Conservation (phyloP, 2,888 invertebrate species). For the Trissolcus brochymenae region DNA sequence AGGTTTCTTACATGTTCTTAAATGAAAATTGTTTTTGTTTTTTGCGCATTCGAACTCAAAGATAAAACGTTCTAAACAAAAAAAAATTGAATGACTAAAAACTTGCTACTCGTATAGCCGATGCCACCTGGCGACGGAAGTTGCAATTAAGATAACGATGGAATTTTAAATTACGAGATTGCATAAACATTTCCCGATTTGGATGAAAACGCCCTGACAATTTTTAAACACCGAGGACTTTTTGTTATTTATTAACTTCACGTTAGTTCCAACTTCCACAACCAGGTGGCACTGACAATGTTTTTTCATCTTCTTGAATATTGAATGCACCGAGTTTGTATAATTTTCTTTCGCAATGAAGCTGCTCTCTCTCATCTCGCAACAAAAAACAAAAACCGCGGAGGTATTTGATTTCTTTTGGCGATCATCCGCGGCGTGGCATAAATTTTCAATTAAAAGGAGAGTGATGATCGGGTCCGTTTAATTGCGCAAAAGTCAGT, state of each 20-base stretch:
- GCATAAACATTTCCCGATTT: too few species aligned
- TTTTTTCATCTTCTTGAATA: not conserved
- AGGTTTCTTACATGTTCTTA: not conserved
- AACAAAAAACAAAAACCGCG: slow-evolving; percentile 8
- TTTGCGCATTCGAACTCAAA: not conserved
- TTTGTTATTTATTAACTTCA: too few species aligned
- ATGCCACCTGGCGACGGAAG: too few species aligned
- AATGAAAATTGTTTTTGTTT: not conserved
- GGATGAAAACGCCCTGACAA: too few species aligned
- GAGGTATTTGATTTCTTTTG: slow-evolving; percentile 8
- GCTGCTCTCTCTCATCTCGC: not conserved
- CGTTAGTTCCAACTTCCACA: too few species aligned
- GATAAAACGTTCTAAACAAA: too few species aligned
- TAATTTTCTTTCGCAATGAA: not conserved
- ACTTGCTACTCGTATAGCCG: too few species aligned
- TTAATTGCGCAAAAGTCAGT: slow-evolving; percentile 48
- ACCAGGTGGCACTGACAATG: too few species aligned
- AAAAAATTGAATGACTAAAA: too few species aligned
- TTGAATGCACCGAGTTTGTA: not conserved
- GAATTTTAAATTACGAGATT: too few species aligned
- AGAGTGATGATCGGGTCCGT: slow-evolving; percentile 19
- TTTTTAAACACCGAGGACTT: too few species aligned
- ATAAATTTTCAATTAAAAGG: slow-evolving; percentile 51
- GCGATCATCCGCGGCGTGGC: slow-evolving; percentile 9
- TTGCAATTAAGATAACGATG: too few species aligned